Evolutionary conservation across 2,888 invertebrate genomes (phyloP).

Genomic region (Lysandra bellargus): DNA sequence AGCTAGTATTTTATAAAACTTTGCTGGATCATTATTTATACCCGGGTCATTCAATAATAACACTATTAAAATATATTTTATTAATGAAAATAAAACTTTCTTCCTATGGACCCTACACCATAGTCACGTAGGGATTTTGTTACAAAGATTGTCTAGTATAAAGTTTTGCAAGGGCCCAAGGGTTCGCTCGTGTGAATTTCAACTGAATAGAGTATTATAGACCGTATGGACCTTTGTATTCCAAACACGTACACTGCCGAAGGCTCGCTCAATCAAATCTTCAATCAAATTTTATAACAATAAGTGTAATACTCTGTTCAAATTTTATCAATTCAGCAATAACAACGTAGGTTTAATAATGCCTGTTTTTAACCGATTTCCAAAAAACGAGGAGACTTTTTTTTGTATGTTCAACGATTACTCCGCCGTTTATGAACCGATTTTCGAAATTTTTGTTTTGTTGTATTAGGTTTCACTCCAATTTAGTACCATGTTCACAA

Average conservation of each 20-base stretch:
- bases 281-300: conserved; percentile 3
- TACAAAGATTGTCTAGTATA: neutral
- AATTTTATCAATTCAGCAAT: no score
- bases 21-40: no score
- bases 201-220: neutral
- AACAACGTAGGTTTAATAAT: no score
- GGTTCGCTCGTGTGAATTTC: conserved; percentile 3
- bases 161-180: neutral
- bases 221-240: neutral
- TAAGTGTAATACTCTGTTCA: neutral
- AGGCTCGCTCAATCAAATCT: neutral
- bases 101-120: neutral
- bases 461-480: no score
- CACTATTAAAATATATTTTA: neutral
- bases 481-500: no score
- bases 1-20: no score
- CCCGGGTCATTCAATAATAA: conserved; percentile 7
- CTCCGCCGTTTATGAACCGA: no score
- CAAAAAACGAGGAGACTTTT: no score
- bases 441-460: no score
- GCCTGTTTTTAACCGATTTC: no score
- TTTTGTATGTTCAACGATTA: no score
- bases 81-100: neutral
- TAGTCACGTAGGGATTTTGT: conserved; percentile 21
- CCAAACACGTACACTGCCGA: neutral